A percentile compares a stretch with the other conserved stretches of the same genome.
Evolutionary conservation across 2,888 invertebrate species (phyloP).

Genomic region (Cerceris rybyensis): DNA sequence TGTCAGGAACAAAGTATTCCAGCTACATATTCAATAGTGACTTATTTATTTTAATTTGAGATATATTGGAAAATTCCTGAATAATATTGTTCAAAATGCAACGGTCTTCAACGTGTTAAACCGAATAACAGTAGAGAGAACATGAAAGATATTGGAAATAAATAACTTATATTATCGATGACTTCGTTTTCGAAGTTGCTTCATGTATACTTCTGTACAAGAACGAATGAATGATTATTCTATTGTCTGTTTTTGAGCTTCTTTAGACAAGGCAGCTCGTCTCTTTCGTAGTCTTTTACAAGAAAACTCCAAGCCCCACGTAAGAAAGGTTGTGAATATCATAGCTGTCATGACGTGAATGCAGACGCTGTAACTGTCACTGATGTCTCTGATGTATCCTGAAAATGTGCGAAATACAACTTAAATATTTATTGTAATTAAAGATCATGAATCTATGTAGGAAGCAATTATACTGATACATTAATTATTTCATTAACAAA

Average conservation of each 20-base stretch:
- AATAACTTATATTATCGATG: conserved; percentile 4
- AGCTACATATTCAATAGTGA: no score
- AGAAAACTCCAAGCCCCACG: conserved; percentile 69
- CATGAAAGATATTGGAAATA: neutral
- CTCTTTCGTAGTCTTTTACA: conserved; percentile 44
- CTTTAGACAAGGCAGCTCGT: conserved; percentile 10
- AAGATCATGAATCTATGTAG: no score
- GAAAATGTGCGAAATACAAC: neutral
- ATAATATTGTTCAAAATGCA: no score
- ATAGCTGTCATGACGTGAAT: conserved; percentile 77
- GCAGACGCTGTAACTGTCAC: conserved; percentile 75
- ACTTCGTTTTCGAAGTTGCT: neutral
- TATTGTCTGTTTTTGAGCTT: conserved; percentile 5
- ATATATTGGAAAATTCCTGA: no score
- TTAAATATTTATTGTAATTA: neutral
- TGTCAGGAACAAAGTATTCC: no score
- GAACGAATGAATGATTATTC: conserved; percentile 23
- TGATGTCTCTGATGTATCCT: conserved; percentile 78
- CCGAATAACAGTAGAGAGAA: neutral
- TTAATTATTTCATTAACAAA: neutral
- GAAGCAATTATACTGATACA: neutral
- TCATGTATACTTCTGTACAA: neutral
- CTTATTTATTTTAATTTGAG: no score
- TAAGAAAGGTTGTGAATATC: conserved; percentile 68
- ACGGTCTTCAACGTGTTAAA: no score